Evolutionary conservation across 2,888 invertebrate genomes (phyloP), one percentile per base, ranked within the genome.

Genomic region (Petrolisthes manimaculis): DNA sequence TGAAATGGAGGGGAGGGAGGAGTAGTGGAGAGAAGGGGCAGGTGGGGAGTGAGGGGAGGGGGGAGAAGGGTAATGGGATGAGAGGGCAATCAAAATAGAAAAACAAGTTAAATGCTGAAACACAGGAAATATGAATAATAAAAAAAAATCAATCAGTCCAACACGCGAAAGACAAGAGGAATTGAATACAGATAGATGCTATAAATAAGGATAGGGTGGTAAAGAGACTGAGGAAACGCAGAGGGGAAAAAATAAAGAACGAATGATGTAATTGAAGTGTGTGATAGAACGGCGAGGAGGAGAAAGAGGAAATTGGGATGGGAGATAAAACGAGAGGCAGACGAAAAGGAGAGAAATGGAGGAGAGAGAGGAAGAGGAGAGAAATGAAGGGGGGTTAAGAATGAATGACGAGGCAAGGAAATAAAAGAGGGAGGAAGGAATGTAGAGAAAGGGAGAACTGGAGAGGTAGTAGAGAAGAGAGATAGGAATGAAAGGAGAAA

Each of bases 21-120:
- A 2, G 67, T 67, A 67, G 67, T n/a, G n/a, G 37, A 55, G 79
- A 55, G 79, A 53, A 55, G 79, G 54, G 79, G 56, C n/a, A 24
- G 24, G 24, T 14, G 21, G 14, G n/a, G 61, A 24, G 61, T 61
- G 81, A 55, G 24, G 24, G 9, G 21, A 4, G n/a, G 61, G 8
- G 61, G 37, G 81, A 55, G 21, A 21, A 8, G n/a, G 56, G n/a
- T 5, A 24, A 24, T 21, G 14, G 55, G 18, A 61, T 55, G 80
- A 81, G 80, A 55, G 80, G 56, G 56, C 14, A 0, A 24, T 56
- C 54, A 79, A 18, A 78, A 18, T 14, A 14, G 3, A 37, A 8
- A n/a, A 51, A 2, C 37, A 9, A 18, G 18, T 18, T 21, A 54
- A 21, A 53, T 51, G 21, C n/a, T 51, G 53, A 37, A 37, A 24